Base-by-base conservation (phyloP, 2,888 invertebrate genomes). In the Cremastinae sp. region DNA sequence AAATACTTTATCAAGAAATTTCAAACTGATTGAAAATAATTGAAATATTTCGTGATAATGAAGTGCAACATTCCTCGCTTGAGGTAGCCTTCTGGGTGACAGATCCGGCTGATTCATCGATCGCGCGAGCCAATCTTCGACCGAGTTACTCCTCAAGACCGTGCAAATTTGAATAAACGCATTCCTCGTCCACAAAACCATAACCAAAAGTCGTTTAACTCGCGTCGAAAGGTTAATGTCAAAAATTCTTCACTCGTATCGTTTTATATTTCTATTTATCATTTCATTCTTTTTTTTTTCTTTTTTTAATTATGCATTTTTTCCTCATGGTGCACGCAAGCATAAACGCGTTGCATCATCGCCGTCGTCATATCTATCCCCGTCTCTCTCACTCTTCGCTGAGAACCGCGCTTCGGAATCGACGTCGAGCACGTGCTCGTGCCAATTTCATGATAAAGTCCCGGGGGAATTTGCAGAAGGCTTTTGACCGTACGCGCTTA, bases 81-180 rank as follows among this genome's bases (percentile, higher is more conserved):
- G 41, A 62, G 7, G 41, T 53, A 72, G 68, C 75, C 75, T 75
- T 72, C 75, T 43, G 45, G 58, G 58, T 62, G 75, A 72, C 62
- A 72, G 43, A 58, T 71, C 62, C 62, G 72, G 62, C 56, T 68
- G 72, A 75, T 72, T 68, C 43, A 66, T 72, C 64, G 75, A 75
- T 72, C 75, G 68, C 56, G 64, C 51, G 64, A 58, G 9, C 9
- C 2, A 41, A 4, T 41, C 41, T 41, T 41, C 41, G 28, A 28
- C 28, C 28, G 28, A 28, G 28, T 28, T 28, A 5, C 28, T 28
- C 28, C 5, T 28, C 5, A 5, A 28, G 28, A 28, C 2, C 28
- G 28, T 28, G 28, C 28, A 28, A 28, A 28, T 28, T 28, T 28
- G 28, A 28, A 28, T 28, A 28, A 28, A 47, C 12, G n/a, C 53